Base-by-base conservation (phyloP, 2,888 invertebrate genomes). In the Eristalis tenax region DNA sequence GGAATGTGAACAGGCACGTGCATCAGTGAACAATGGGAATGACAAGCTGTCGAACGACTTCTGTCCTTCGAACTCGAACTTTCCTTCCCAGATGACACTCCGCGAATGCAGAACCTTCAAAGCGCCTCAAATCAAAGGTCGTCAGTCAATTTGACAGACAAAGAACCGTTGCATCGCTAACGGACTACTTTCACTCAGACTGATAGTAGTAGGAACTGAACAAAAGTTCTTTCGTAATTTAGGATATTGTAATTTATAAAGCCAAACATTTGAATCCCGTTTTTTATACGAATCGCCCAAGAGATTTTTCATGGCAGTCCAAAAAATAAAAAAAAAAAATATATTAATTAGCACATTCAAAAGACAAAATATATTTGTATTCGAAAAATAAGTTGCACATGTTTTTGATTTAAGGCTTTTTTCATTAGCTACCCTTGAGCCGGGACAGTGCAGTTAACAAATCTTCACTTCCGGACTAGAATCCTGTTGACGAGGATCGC, bases 151-250 rank as follows among this genome's bases (percentile, higher is more conserved):
- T 22, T 18, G 50, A 18, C 50, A 50, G 50, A 50, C 50, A 18
- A 8, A 50, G 50, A 50, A 50, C 50, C 18, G 59, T 59, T 35
- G n/a, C 28, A 28, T 40, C 10, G 11, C 40, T 40, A 61, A 63
- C n/a, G 11, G 61, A 73, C 63, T 64, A 50, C 35, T 64, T 63
- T 64, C 64, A 28, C 63, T 26, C 59, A 59, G 76, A 68, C 66
- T 76, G 76, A 76, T 68, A 68, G 28, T 40, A 61, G 66, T 76
- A 68, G 66, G 75, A 66, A 43, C 40, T 57, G 18, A 35, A 23
- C 50, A 11, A 35, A 22, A 13, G n/a, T 38, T 38, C 23, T 57
- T 15, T n/a, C 65, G 38, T 56, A 38, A 65, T 23, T 69, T 64
- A 64, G 50, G 18, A 50, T 50, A 50, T 8, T 8, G 18, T 50